These are phyloP conservation scores for Tetramorium parvispinum DNA, from an alignment of 1,140 invertebrate genomes.

Conservation along the genomic window DNA sequence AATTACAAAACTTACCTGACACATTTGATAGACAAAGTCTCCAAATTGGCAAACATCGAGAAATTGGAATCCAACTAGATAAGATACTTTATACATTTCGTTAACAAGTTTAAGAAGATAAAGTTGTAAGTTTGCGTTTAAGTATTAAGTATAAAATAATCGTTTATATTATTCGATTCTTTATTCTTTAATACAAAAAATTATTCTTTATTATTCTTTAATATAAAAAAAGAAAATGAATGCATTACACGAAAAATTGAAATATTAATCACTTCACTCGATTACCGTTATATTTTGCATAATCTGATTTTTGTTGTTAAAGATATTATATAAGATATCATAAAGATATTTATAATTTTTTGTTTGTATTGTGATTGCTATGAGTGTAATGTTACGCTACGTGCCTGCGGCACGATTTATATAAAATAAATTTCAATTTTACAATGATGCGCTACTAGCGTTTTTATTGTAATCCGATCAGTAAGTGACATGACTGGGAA, in stretches of 20 bases:
- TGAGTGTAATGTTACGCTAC: neutral
- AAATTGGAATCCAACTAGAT: conserved; percentile 35
- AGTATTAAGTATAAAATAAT: neutral
- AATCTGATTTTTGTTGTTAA: no score
- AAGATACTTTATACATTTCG: neutral
- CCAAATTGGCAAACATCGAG: conserved; percentile 86
- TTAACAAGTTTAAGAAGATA: conserved; percentile 1
- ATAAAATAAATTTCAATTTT: conserved; percentile 2
- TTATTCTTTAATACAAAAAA: neutral
- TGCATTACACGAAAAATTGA: neutral
- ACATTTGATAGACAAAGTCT: conserved; percentile 89
- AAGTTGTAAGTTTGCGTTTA: neutral
- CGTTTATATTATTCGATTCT: neutral
- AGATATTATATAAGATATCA: no score
- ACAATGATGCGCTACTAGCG: neutral
- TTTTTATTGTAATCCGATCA: neutral
- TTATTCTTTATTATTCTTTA: no score
- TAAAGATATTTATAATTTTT: neutral
- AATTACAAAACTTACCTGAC: conserved; percentile 92
- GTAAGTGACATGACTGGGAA: neutral
- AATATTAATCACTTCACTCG: neutral
- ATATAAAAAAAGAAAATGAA: neutral
- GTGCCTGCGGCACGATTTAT: neutral
- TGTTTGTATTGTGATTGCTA: neutral
- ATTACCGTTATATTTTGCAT: neutral